These are phyloP conservation scores for Baryphthengus martii DNA, from an alignment of 2,113 vertebrate species.

Conservation along the genomic window DNA sequence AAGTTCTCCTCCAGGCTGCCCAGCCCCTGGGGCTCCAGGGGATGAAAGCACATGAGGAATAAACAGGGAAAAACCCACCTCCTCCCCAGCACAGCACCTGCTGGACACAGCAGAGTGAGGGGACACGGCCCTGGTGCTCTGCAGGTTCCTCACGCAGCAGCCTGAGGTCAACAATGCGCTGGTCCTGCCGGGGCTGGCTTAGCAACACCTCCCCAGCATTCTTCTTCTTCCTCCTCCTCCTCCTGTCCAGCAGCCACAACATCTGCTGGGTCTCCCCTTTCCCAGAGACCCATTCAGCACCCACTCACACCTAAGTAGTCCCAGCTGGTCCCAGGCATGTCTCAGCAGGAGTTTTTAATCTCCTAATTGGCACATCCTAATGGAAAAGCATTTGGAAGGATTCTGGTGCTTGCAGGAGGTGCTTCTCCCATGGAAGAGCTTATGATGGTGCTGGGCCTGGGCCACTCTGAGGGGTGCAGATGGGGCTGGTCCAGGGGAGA, in stretches of 20 bases:
- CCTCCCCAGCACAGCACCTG: neutral
- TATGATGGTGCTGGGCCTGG: fast-evolving
- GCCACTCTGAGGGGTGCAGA: neutral
- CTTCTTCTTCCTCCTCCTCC: too few relatives aligned
- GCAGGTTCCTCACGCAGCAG: fast-evolving
- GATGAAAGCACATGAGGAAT: fast-evolving
- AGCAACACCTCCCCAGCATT: neutral
- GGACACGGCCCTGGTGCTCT: too few relatives aligned
- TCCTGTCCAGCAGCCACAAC: neutral
- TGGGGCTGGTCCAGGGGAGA: neutral
- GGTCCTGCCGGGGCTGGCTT: neutral
- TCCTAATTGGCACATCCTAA: neutral
- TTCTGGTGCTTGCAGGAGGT: neutral
- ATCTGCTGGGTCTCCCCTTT: neutral
- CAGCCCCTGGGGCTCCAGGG: neutral
- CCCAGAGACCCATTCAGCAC: neutral
- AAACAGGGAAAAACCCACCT: neutral
- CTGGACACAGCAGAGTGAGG: fast-evolving
- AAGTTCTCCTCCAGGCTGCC: neutral
- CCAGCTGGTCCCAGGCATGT: conserved; percentile 39
- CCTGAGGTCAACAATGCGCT: fast-evolving
- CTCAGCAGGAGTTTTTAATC: conserved; percentile 31
- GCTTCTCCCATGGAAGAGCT: neutral
- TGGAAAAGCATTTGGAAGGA: neutral
- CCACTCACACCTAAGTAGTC: conserved; percentile 11